Evolutionary conservation across 2,113 vertebrate species (phyloP).

Genomic region (Bambusicola thoracicus): DNA sequence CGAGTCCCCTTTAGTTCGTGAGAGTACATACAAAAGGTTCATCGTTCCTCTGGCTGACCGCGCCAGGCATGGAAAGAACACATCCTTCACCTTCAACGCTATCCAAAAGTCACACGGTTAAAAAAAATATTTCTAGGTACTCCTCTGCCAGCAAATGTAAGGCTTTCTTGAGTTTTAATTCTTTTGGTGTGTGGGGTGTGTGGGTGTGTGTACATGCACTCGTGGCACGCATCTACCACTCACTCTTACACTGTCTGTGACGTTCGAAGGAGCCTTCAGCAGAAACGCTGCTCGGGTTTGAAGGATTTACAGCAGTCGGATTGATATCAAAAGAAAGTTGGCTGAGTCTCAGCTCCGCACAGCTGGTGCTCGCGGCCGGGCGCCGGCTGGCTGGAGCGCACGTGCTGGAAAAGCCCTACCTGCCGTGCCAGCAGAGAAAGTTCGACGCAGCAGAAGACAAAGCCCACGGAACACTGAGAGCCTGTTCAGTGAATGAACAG

Average conservation of each 20-base stretch:
- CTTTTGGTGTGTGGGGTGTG: not conserved
- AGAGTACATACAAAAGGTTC: slow-evolving; percentile 55
- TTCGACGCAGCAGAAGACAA: slow-evolving; percentile 58
- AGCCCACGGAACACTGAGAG: slow-evolving; percentile 67
- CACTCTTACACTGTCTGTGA: not conserved
- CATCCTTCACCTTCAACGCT: slow-evolving; percentile 50
- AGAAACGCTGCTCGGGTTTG: slow-evolving; percentile 9
- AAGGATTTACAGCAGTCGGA: slow-evolving; percentile 27
- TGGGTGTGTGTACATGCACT: not conserved
- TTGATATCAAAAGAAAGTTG: not conserved
- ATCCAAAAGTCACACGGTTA: slow-evolving; percentile 44
- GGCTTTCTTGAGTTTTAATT: slow-evolving; percentile 51
- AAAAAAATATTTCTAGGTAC: slow-evolving; percentile 26
- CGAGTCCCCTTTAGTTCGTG: slow-evolving; percentile 42
- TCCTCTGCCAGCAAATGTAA: slow-evolving; percentile 57
- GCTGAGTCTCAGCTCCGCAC: slow-evolving; percentile 30
- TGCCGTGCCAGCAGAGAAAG: slow-evolving; percentile 48
- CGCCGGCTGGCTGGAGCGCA: not conserved
- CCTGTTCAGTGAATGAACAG: slow-evolving; percentile 75
- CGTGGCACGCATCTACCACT: not conserved
- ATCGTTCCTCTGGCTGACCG: slow-evolving; percentile 49
- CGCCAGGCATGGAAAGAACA: slow-evolving; percentile 36
- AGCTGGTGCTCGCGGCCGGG: not conserved
- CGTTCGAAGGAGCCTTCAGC: slow-evolving; percentile 31
- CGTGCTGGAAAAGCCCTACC: not conserved